Evolutionary conservation across 2,113 vertebrate genomes (phyloP), one percentile per base, ranked within the genome.

Genomic region (Alosa alosa): DNA sequence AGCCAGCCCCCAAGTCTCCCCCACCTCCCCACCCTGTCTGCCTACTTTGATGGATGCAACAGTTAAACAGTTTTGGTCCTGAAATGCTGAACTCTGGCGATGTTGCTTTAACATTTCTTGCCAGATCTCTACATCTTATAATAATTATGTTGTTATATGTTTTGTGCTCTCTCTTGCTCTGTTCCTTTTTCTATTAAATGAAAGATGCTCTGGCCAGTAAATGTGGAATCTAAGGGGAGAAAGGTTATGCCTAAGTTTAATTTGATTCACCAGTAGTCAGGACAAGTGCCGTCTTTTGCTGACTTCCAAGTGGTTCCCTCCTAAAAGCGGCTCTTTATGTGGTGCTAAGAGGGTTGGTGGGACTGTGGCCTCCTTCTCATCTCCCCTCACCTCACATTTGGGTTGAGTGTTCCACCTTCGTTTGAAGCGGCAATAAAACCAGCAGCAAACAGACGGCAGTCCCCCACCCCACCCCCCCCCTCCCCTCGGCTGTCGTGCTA

Each of bases 351-450:
- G 49, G 46, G 64, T 84, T 60, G 17, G 47, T 60, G 85, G 45
- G 85, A 84, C 60, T 31, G 55, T 64, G 57, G 55, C 41, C 64
- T 47, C 41, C 81, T 72, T 84, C n/a, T 84, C 31, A 82, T 83
- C 64, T 60, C 31, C 49, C 31, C 60, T 84, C 82, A 81, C 75
- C 57, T 81, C 75, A 15, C 83, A 45, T 88, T 89, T 81, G 81
- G 85, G 82, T 83, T 83, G 82, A 84, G 78, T 86, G 55, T 88
- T 87, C 81, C 82, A 68, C 81, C 84, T 41, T 78, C 82, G 85
- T 94, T 94, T 93, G 92, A 94, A 92, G 92, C 89, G 81, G 90
- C 86, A 89, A 89, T 94, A 93, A 94, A 94, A 89, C 49, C 31
- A 86, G 87, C 87, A 87, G 88, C 91, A 89, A 91, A 90, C 90